These are phyloP conservation scores for Porphyrio hochstetteri DNA, from an alignment of 2,113 vertebrate species.

Conservation along the genomic window DNA sequence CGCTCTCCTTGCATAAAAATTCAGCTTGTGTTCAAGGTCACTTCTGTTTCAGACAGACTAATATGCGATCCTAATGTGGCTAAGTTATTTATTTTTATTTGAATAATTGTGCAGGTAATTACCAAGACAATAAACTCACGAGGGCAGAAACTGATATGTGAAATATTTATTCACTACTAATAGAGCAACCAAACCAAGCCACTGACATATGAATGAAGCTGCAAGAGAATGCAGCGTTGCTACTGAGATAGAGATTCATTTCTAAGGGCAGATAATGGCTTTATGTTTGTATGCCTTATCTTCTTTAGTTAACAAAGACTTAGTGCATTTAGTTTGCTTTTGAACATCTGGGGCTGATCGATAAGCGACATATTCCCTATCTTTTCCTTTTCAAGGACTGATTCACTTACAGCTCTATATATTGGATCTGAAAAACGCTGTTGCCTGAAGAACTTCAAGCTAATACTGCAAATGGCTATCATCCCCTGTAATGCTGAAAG, in stretches of 20 bases:
- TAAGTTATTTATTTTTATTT: slow-evolving; percentile 49
- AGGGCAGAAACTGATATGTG: background rate
- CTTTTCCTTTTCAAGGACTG: slow-evolving; percentile 26
- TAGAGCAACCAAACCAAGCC: background rate
- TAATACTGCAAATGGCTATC: background rate
- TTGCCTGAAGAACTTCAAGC: background rate
- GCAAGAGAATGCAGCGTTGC: background rate
- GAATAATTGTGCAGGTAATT: slow-evolving; percentile 43
- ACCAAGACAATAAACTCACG: background rate
- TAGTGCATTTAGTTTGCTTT: background rate
- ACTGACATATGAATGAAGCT: background rate
- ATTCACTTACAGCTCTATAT: background rate
- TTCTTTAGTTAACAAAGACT: slow-evolving; percentile 12
- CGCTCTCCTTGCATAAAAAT: background rate
- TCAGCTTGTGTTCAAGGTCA: slow-evolving; percentile 56
- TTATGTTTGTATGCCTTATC: slow-evolving; percentile 34
- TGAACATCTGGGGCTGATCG: slow-evolving; percentile 7
- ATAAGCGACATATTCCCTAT: background rate
- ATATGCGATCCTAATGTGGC: background rate
- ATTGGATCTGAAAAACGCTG: background rate
- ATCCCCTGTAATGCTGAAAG: background rate
- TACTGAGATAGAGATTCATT: background rate
- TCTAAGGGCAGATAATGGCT: slow-evolving; percentile 11
- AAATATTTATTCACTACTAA: slow-evolving; percentile 37
- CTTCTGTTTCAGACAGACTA: slow-evolving; percentile 30